A percentile compares a stretch with the other conserved stretches of the same genome.
These are phyloP conservation scores for Poecilia latipinna DNA, from an alignment of 2,113 vertebrate species.

Conservation along the genomic window DNA sequence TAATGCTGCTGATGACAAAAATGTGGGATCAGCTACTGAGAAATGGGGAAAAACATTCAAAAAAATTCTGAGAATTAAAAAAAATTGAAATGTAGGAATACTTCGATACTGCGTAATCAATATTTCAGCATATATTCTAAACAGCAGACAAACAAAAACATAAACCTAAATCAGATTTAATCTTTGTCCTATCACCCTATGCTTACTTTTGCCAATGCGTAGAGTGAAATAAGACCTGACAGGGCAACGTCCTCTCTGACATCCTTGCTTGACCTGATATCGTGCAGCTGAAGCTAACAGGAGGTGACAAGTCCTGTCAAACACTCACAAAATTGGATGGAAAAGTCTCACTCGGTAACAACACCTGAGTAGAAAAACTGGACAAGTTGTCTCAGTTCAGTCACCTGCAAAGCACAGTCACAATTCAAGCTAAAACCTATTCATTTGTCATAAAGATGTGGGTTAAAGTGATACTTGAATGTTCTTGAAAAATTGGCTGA, in stretches of 20 bases:
- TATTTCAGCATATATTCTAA: not conserved
- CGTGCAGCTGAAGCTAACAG: slow-evolving; percentile 31
- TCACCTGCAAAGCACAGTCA: too few species aligned
- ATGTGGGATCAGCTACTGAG: too few species aligned
- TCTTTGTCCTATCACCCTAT: not conserved
- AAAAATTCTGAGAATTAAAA: too few species aligned
- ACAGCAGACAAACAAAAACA: not conserved
- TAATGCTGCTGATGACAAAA: too few species aligned
- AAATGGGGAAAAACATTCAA: too few species aligned
- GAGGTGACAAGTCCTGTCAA: slow-evolving; percentile 52
- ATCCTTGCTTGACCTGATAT: slow-evolving; percentile 27
- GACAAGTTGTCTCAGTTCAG: too few species aligned
- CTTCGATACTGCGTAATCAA: too few species aligned
- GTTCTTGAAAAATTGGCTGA: too few species aligned
- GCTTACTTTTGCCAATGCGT: slow-evolving; percentile 5
- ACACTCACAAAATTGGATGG: slow-evolving; percentile 38
- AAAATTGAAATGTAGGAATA: too few species aligned
- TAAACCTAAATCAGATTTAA: not conserved
- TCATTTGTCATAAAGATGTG: too few species aligned
- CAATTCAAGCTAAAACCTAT: too few species aligned
- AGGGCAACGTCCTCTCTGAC: slow-evolving; percentile 27
- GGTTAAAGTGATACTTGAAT: too few species aligned
- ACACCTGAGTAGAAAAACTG: slow-evolving; percentile 13
- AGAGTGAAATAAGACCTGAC: slow-evolving; percentile 17
- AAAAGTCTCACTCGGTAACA: slow-evolving; percentile 29